phyloP scores from a whole-genome alignment of 1,140 invertebrate genomes.

The Drosophila punjabiensis region DNA sequence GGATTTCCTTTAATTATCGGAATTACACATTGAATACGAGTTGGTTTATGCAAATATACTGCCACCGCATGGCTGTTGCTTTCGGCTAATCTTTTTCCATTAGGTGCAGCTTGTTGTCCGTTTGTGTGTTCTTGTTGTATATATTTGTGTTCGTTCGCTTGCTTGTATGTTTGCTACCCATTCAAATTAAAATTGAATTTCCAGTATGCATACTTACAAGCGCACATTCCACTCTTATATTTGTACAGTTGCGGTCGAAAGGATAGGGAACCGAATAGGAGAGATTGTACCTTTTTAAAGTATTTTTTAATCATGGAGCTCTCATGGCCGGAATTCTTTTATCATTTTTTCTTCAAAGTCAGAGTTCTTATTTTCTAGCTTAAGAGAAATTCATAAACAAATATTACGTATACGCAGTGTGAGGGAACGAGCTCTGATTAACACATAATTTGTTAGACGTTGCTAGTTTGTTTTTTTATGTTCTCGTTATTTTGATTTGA shows the following conservation, averaged over 20 bases:
- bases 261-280: background rate
- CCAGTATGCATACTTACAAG: conserved; percentile 29
- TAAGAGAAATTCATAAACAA: background rate
- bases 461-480: no score
- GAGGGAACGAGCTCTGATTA: background rate
- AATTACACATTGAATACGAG: conserved; percentile 44
- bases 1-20: conserved; percentile 45
- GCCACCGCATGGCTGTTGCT: conserved; percentile 30
- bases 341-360: background rate
- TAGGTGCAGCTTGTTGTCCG: conserved; percentile 29
- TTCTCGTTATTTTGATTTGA: no score
- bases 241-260: conserved; percentile 10
- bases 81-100: conserved; percentile 58
- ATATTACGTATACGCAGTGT: background rate
- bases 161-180: conserved; percentile 37
- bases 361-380: background rate
- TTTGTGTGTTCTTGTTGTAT: conserved; percentile 18
- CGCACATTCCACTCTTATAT: conserved; percentile 17
- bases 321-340: background rate
- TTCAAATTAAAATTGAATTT: conserved; percentile 65
- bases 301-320: no score
- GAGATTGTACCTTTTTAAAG: background rate
- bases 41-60: conserved; percentile 37
- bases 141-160: conserved; percentile 12
- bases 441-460: background rate